Base-by-base conservation (phyloP, 2,113 vertebrate species). In the Ptilorrhoa leucosticta region DNA sequence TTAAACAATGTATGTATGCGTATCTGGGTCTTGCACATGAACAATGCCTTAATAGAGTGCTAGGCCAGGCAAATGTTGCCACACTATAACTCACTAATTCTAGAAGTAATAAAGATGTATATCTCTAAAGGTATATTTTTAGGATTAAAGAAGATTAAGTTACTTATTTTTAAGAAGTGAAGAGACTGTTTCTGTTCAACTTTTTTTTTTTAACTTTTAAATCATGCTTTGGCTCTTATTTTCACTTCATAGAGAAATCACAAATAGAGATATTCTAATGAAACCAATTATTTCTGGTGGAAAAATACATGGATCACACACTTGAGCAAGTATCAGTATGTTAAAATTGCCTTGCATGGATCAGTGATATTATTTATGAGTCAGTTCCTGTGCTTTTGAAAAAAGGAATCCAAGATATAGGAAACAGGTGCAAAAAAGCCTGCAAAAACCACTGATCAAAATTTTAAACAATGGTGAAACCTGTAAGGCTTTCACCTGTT, bases 81-180 rank as follows among this genome's bases (percentile, higher is more conserved):
- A 83, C 54, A 72, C 4, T 73, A 76, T 73, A 85, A 53, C 35
- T 83, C 35, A 47, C 16, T 87, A 80, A 58, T 77, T 91, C 56
- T 76, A 83, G 54, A 45, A 2, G 0, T 90, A 83, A 73, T 91
- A 90, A 85, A 85, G 45, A 66, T 83, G 51, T 87, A 26, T 85
- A 51, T 57, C 60, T 80, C 35, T 69, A 80, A 86, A 73, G 17
- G 24, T 80, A 83, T 93, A 78, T 96, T 94, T 95, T 93, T 95
- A 87, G 66, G 71, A 94, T 88, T 93, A 79, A 96, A 91, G 54
- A 82, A 65, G 45, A 45, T 53, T 68, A 53, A 93, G 42, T 53
- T 80, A 42, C 35, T 93, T 79, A 61, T 76, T 91, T 93, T 91
- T 87, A 84, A 91, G 65, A 76, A 76, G 45, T 37, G 1, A 89